A percentile compares a stretch with the other conserved stretches of the same genome.
These are phyloP conservation scores for Turritopsis rubra DNA, from an alignment of 30 jellyfish, hydroid and myxozoan species.

Conservation along the genomic window DNA sequence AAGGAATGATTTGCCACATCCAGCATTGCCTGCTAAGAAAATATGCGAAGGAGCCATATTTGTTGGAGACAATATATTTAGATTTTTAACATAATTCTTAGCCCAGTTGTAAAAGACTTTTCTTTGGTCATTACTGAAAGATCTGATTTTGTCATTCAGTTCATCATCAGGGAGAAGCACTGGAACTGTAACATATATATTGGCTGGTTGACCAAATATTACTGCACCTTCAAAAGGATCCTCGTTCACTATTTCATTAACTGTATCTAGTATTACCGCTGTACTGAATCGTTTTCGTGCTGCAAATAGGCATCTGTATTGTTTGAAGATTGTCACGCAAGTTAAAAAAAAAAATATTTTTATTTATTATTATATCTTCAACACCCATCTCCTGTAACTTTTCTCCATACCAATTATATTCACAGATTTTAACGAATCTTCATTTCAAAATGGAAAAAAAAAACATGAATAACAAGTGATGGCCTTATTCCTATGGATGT, in stretches of 20 bases:
- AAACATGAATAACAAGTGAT: slow-evolving; percentile 28
- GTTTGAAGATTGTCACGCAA: slow-evolving; percentile 2
- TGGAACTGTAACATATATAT: neutral
- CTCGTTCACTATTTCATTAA: neutral
- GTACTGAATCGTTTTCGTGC: slow-evolving; percentile 3
- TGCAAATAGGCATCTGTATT: slow-evolving; percentile 5
- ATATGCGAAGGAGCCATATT: slow-evolving; percentile 19
- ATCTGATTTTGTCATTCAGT: slow-evolving; percentile 6
- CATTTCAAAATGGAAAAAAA: slow-evolving; percentile 15
- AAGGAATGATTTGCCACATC: slow-evolving; percentile 9
- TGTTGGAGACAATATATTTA: slow-evolving; percentile 5
- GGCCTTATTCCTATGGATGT: slow-evolving; percentile 22
- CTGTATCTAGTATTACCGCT: slow-evolving; percentile 1
- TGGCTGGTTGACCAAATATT: neutral
- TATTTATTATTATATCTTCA: neutral
- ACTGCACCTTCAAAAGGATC: slow-evolving; percentile 1
- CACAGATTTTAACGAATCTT: neutral
- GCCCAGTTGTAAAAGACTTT: slow-evolving; percentile 2
- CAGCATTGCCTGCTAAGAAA: slow-evolving; percentile 17
- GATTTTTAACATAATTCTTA: neutral
- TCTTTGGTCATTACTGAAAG: slow-evolving; percentile 8
- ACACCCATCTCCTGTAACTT: neutral
- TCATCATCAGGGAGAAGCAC: slow-evolving; percentile 2
- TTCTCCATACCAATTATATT: neutral
- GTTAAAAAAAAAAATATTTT: neutral